phyloP scores from a whole-genome alignment of 2,797 vertebrate species.

The Diplodus sargus region DNA sequence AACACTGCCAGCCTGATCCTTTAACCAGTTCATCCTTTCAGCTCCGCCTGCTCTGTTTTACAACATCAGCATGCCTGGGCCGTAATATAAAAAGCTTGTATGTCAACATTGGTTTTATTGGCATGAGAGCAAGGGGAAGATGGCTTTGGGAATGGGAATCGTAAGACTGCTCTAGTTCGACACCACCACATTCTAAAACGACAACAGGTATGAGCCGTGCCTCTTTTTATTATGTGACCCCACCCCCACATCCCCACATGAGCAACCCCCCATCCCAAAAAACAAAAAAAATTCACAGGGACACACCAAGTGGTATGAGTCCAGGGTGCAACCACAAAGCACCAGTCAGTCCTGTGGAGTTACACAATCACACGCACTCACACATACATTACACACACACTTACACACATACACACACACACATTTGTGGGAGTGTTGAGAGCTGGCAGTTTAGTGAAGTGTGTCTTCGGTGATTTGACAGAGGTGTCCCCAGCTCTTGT shows the following conservation, averaged over 20 bases:
- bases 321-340: conserved; percentile 74
- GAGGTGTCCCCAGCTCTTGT: conserved; percentile 63
- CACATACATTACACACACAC: conserved; percentile 30
- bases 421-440: conserved; percentile 68
- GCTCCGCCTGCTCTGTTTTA: conserved; percentile 21
- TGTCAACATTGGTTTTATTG: conserved; percentile 24
- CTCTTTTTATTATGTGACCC: conserved; percentile 70
- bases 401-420: conserved; percentile 34
- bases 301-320: conserved; percentile 72
- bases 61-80: conserved; percentile 19
- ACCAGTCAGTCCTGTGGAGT: conserved; percentile 67
- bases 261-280: conserved; percentile 5
- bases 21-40: conserved; percentile 13
- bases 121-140: conserved; percentile 39
- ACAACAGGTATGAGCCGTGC: conserved; percentile 81
- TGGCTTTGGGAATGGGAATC: conserved; percentile 76
- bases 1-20: conserved; percentile 32
- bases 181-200: conserved; percentile 82
- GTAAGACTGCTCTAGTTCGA: conserved; percentile 82
- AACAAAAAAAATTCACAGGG: conserved; percentile 60
- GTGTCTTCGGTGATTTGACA: conserved; percentile 70
- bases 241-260: conserved; percentile 32
- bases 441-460: conserved; percentile 79
- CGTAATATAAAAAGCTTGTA: conserved; percentile 18
- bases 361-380: conserved; percentile 52